These are phyloP conservation scores for Cygnus atratus DNA, from an alignment of 2,113 vertebrate genomes.

Conservation along the genomic window DNA sequence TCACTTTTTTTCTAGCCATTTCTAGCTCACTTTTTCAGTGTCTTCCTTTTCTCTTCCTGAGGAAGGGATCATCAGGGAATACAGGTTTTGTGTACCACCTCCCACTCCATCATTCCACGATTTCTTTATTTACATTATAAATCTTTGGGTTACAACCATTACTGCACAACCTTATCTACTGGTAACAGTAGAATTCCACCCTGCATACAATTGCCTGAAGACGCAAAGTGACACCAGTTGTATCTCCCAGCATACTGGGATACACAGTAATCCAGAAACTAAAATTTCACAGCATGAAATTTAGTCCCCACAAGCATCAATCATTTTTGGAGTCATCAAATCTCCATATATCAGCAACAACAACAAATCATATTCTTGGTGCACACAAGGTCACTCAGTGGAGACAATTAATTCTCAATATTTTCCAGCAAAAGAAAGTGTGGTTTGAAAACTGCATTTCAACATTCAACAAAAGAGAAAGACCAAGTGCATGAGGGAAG, in stretches of 20 bases:
- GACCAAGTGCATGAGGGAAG: neutral
- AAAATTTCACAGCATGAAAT: neutral
- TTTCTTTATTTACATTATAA: neutral
- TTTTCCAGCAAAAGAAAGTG: neutral
- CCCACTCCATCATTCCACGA: neutral
- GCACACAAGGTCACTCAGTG: neutral
- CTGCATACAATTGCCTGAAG: neutral
- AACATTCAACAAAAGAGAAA: neutral
- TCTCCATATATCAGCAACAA: neutral
- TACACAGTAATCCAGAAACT: neutral
- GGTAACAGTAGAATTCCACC: neutral
- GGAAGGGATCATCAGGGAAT: neutral
- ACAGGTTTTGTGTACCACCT: neutral
- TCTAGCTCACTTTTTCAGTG: neutral
- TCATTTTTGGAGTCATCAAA: neutral
- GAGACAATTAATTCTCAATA: neutral
- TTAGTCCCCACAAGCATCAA: neutral
- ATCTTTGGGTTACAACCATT: neutral
- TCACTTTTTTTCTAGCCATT: rapidly evolving
- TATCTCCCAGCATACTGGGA: neutral
- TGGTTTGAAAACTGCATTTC: neutral
- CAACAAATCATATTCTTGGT: neutral
- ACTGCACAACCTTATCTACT: neutral
- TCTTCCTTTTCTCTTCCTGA: neutral
- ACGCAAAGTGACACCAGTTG: neutral